Evolutionary conservation across 2,888 invertebrate genomes (phyloP), one percentile per base, ranked within the genome.

Genomic region (Nomada goodeniana): DNA sequence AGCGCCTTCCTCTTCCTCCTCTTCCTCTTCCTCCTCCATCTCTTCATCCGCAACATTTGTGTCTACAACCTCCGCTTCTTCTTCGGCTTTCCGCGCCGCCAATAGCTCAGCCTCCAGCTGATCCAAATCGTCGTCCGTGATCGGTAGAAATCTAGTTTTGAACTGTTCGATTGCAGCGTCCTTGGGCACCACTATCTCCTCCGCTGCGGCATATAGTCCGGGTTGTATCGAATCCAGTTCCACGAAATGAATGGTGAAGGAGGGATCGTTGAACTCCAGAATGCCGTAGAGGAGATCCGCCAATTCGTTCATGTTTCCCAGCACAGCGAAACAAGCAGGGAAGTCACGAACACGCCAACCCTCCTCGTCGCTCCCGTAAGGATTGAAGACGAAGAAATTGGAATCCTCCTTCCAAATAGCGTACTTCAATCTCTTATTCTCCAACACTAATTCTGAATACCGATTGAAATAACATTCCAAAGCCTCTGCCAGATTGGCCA

Each of bases 401-500:
- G 75, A 78, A 0, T 86, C 81, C 0, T 86, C 76, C 53, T 89
- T 91, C 92, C 92, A 93, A 26, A 93, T 75, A 1, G 88, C 90
- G 26, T 92, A 94, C 80, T 89, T 86, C 20, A 92, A 75, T 9
- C 79, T 84, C 15, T 89, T 91, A 76, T 92, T 93, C 77, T 93
- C 93, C 36, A 94, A 29, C 0, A 93, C 65, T 13, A 91, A 20
- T 68, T 93, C 90, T 15, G 87, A 47, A n/a, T 89, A 90, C 23
- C 76, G 81, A 13, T 88, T 70, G 44, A 93, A 93, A 61, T 91
- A 93, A 29, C 85, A 86, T 59, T 92, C 92, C 2, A 93, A 84
- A 55, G 92, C 92, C 59, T 93, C 93, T 0, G 90, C 92, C 0
- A 93, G 87, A 72, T 93, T 93, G 0, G 88, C 92, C 4, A 93